A percentile compares a stretch with the other conserved stretches of the same genome.
Conservation (phyloP, 2,797 vertebrate species). For the Notolepis coatsorum region DNA sequence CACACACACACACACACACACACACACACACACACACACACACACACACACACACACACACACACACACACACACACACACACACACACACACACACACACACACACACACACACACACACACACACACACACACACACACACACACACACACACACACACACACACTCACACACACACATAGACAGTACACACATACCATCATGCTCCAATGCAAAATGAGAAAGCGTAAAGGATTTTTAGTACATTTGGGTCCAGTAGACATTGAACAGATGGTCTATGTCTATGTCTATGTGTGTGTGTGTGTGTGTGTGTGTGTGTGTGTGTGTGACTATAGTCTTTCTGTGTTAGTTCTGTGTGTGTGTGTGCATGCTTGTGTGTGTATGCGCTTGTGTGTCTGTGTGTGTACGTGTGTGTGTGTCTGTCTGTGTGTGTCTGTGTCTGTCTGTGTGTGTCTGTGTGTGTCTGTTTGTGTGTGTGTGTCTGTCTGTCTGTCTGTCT, state of each 20-base stretch:
- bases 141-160: constrained; percentile 19
- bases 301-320: too few species aligned
- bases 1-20: constrained; percentile 16
- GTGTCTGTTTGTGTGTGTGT: background rate
- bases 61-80: constrained; percentile 19
- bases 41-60: background rate
- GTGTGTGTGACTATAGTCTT: too few species aligned
- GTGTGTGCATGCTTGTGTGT: too few species aligned
- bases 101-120: background rate
- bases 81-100: constrained; percentile 1
- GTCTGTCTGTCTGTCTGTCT: background rate
- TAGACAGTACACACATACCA: background rate
- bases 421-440: background rate
- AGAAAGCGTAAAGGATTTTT: constrained; percentile 12
- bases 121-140: background rate
- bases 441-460: constrained; percentile 2
- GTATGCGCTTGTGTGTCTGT: constrained; percentile 13
- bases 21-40: constrained; percentile 6
- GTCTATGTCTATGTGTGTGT: too few species aligned
- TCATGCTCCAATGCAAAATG: background rate
- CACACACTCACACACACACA: background rate
- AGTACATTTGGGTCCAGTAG: constrained; percentile 11
- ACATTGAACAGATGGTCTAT: constrained; percentile 51
- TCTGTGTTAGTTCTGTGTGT: too few species aligned
- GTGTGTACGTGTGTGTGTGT: constrained; percentile 12